Conservation (phyloP, 92 coral and sea anemone genomes). For the Blastomussa wellsi region DNA sequence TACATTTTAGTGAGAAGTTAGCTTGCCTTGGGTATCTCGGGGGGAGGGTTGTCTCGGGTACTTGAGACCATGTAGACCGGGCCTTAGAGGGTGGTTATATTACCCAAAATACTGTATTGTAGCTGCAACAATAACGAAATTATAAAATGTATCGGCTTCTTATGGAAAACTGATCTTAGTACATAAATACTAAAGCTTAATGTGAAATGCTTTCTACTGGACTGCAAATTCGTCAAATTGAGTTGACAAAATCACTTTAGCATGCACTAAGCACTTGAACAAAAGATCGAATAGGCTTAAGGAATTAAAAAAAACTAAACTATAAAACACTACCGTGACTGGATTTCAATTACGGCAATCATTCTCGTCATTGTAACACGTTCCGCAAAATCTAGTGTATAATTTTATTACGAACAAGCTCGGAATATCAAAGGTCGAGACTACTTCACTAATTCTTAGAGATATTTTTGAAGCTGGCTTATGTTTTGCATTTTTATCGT, state of each 20-base stretch:
- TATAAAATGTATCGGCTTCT: background rate
- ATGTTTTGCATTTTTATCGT: background rate
- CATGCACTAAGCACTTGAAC: constrained; percentile 14
- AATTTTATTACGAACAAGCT: background rate
- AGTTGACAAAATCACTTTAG: constrained; percentile 13
- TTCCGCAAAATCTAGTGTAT: background rate
- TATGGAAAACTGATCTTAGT: background rate
- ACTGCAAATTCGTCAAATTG: too few species aligned
- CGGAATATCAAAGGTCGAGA: constrained; percentile 13
- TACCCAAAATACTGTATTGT: background rate
- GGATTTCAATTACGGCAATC: background rate
- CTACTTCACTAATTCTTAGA: background rate
- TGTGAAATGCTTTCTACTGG: background rate
- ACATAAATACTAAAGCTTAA: background rate
- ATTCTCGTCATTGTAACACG: background rate
- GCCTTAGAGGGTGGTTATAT: background rate
- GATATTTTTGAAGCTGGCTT: background rate
- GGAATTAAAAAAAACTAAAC: background rate
- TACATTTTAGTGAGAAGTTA: too few species aligned
- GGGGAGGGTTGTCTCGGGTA: too few species aligned
- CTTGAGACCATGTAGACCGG: too few species aligned
- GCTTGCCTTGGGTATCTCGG: too few species aligned
- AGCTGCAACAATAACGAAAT: background rate
- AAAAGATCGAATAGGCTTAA: constrained; percentile 4
- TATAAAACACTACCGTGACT: constrained; percentile 5